Percentiles rank a stretch among this genome's conserved stretches.
phyloP scores from a whole-genome alignment of 2,113 vertebrate species.

The Pimephales promelas region DNA sequence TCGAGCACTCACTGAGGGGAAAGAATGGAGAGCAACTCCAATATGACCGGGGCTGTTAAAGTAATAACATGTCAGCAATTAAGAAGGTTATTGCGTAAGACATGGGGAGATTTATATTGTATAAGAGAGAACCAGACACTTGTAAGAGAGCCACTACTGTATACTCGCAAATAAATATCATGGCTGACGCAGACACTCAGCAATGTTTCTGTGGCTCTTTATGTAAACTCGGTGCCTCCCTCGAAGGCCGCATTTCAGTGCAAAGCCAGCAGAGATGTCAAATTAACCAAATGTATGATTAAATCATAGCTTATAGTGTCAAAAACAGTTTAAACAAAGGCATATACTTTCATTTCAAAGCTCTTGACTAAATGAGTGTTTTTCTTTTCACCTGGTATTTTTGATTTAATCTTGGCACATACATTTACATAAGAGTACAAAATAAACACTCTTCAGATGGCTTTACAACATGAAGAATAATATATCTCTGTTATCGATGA shows the following conservation, averaged over 20 bases:
- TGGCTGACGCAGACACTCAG: slow-evolving; percentile 24
- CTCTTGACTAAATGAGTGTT: neutral
- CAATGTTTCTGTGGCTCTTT: slow-evolving; percentile 1
- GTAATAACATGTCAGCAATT: slow-evolving; percentile 23
- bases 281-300: slow-evolving; percentile 34
- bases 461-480: neutral
- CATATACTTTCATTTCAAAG: neutral
- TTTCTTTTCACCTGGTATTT: slow-evolving; percentile 3
- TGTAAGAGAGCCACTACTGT: neutral
- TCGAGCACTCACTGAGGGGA: slow-evolving; percentile 91
- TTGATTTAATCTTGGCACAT: neutral
- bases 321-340: neutral
- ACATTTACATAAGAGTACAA: neutral
- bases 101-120: neutral
- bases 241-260: neutral
- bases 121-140: slow-evolving; percentile 2
- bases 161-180: slow-evolving; percentile 11
- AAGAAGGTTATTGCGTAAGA: neutral
- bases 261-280: slow-evolving; percentile 23
- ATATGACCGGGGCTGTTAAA: slow-evolving; percentile 64
- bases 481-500: neutral
- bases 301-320: neutral
- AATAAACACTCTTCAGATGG: slow-evolving; percentile 33
- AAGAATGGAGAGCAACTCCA: slow-evolving; percentile 86
- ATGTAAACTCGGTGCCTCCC: slow-evolving; percentile 46